Base-by-base conservation (phyloP, 2,797 vertebrate genomes). In the Loris lydekkerianus region DNA sequence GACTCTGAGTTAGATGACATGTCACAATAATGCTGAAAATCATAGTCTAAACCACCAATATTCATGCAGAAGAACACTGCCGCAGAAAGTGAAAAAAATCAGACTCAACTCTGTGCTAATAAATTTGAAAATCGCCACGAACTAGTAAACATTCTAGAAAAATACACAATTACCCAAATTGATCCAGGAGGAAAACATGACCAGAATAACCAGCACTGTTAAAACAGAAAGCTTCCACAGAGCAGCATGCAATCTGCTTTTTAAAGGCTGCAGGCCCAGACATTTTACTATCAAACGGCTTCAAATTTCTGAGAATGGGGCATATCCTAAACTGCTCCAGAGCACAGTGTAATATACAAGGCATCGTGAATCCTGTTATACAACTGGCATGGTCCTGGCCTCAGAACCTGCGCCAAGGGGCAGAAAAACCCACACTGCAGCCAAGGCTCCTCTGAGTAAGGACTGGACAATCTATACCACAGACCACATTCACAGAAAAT, bases 281-380 rank as follows among this genome's bases (percentile, higher is more conserved):
- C 0, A 25, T 10, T 78, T 91, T 91, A 53, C 34, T 87, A 49
- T 25, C 73, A 86, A 67, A 77, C 85, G 60, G 49, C 85, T 87
- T 53, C 31, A 60, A 37, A 82, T 69, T 90, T 46, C 78, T 65
- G 86, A 96, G 29, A 89, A 84, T 31, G 56, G 65, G 78, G 34
- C 27, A 85, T 63, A 84, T 92, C 61, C 37, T 92, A 37, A 73
- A 94, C 11, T 60, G 29, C 85, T 81, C 37, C 63, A 84, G 37
- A 87, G 58, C 9, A 87, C 3, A 58, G 25, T 31, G 31, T 72
- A 85, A 86, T n/a, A 83, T 25, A 82, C 73, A 76, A 34, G 56
- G 60, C 61, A 2, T 88, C 70, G 86, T 85, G 49, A 77, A 46
- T 72, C n/a, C 81, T 46, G 29, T 76, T 40, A 80, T 29, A 86